A percentile compares a stretch with the other conserved stretches of the same genome.
Evolutionary conservation across 2,888 invertebrate species (phyloP).

Genomic region (Euspilapteryx auroguttella): DNA sequence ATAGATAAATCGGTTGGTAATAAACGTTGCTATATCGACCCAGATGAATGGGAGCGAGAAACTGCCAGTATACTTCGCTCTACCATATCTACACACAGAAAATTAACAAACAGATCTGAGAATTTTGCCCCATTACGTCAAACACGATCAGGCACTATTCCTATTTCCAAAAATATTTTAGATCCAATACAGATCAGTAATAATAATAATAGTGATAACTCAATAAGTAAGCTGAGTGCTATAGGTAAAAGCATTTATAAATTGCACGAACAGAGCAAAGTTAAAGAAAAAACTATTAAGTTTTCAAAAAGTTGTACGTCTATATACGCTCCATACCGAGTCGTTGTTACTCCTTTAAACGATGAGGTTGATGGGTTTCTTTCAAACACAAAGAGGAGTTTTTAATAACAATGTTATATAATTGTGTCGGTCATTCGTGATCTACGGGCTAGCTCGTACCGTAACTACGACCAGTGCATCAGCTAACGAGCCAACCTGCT

Average conservation of each 20-base stretch:
- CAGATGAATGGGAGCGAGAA: slow-evolving; percentile 55
- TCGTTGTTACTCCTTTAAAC: slow-evolving; percentile 32
- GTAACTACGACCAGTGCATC: no score
- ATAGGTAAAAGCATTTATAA: slow-evolving; percentile 45
- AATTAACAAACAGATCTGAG: slow-evolving; percentile 11
- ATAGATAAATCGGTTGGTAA: slow-evolving; percentile 52
- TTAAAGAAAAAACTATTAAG: slow-evolving; percentile 29
- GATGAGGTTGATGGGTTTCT: slow-evolving; percentile 15
- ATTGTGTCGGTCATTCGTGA: no score
- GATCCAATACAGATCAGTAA: background rate
- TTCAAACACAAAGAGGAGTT: no score
- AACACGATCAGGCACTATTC: slow-evolving; percentile 30
- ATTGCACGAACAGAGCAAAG: slow-evolving; percentile 28
- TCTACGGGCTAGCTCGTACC: no score
- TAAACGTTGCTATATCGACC: slow-evolving; percentile 56
- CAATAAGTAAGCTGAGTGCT: slow-evolving; percentile 43
- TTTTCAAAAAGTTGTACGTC: slow-evolving; percentile 45
- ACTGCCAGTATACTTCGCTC: slow-evolving; percentile 56
- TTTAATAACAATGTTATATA: no score
- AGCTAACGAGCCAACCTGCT: no score
- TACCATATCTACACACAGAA: slow-evolving; percentile 3
- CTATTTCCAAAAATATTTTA: slow-evolving; percentile 12
- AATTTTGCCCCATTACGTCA: slow-evolving; percentile 20
- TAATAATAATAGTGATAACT: slow-evolving; percentile 22
- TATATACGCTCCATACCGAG: slow-evolving; percentile 38